Evolutionary conservation across 2,113 vertebrate genomes (phyloP), one percentile per base, ranked within the genome.

Genomic region (Bufo bufo): DNA sequence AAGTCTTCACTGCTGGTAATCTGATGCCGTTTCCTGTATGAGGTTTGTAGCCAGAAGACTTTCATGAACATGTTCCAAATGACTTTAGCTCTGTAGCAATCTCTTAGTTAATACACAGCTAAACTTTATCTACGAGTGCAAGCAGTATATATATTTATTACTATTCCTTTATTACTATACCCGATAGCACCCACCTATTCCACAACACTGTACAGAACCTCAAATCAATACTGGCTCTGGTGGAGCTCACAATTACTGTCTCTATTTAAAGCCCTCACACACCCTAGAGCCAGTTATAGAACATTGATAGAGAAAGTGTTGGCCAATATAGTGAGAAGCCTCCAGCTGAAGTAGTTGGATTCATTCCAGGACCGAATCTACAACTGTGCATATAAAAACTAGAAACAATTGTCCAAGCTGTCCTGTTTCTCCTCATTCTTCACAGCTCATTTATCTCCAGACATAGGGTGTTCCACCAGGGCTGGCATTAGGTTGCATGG

Each of bases 1-100:
- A 86, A 77, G 74, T 86, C 74, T 54, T 77, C 13, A 16, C 58
- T 86, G 85, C 85, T 78, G 47, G 72, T 86, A 87, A 87, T 87
- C 63, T 80, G 56, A 66, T 54, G 74, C 71, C 63, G 85, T 86
- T 86, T 86, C 85, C 85, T 86, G 85, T 54, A 59, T 58, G n/a
- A 10, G 19, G 59, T 65, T 78, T 52, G 85, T 86, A 86, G 85
- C 74, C 74, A 86, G 13, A 50, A 86, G 59, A 78, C 85, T 33
- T 63, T 86, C 45, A 78, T 86, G 61, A 65, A 52, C n/a, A n/a
- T 71, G 20, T 61, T 81, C 81, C 58, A 69, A 83, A 52, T 69
- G n/a, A 84, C 71, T 69, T 54, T 33, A 54, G 49, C n/a, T 43
- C 19, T 69, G 45, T 69, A 16, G n/a, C 52, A 5, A 58, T 58